Base-by-base conservation (phyloP, 2,888 invertebrate species). In the Dexiosoma caninum region DNA sequence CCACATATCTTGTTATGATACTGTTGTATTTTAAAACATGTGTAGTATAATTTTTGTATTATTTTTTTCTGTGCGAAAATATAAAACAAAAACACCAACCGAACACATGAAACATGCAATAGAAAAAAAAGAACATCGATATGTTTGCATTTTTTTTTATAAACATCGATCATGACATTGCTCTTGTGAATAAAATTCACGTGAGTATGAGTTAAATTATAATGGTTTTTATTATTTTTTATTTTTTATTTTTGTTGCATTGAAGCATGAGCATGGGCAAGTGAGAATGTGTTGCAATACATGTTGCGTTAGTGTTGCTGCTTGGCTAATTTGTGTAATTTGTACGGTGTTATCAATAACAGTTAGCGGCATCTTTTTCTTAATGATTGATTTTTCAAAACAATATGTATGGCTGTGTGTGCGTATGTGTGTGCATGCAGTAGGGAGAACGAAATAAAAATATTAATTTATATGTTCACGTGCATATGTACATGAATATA, bases 341-440 rank as follows among this genome's bases (percentile, higher is more conserved):
- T 71, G 82, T 83, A 82, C 82, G 67, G 62, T 79, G 79, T 80
- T 83, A 83, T 83, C 82, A 83, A 75, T 83, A 83, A 83, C 79
- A 83, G 71, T 71, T 83, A 83, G 82, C 83, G 82, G 82, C 77
- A 77, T 76, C 77, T 81, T 71, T 55, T 66, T 60, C 69, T 35
- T 69, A 77, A 77, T 81, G 81, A 81, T 74, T 81, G 72, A 81
- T 69, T 76, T 80, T 59, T 55, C 10, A 37, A 64, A 60, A 51
- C 7, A 21, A 46, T n/a, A n/a, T n/a, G n/a, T n/a, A n/a, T n/a
- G n/a, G n/a, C n/a, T n/a, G n/a, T n/a, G n/a, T n/a, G n/a, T n/a
- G n/a, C n/a, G n/a, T n/a, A n/a, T n/a, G n/a, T n/a, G n/a, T n/a
- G n/a, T n/a, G n/a, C n/a, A n/a, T n/a, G n/a, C n/a, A n/a, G n/a